Percentiles rank a stretch among this genome's conserved stretches.
Conservation (phyloP, 2,113 vertebrate genomes). For the Hystrix cristata region DNA sequence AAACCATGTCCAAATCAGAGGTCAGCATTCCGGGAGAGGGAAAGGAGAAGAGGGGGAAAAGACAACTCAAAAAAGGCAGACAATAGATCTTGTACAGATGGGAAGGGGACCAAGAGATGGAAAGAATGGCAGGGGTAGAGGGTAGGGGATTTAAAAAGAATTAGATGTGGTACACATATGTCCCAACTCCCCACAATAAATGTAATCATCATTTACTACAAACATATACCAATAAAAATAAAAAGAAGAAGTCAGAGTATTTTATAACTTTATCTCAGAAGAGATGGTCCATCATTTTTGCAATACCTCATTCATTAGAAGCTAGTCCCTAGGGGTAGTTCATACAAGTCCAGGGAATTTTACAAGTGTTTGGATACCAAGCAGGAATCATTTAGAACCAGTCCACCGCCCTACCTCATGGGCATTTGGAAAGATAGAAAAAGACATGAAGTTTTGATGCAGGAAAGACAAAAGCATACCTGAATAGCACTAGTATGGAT, state of each 20-base stretch:
- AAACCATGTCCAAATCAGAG: background rate
- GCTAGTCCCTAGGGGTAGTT: background rate
- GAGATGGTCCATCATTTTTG: background rate
- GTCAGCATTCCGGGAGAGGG: background rate
- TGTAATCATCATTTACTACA: background rate
- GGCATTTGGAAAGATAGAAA: background rate
- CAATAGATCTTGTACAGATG: background rate
- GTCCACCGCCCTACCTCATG: fast-evolving
- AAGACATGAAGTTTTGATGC: background rate
- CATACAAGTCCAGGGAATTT: background rate
- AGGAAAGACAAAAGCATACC: background rate
- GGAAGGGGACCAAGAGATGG: background rate
- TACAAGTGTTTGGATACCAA: background rate
- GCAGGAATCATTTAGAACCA: background rate
- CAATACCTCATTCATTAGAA: background rate
- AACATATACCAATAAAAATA: background rate
- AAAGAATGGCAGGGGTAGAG: background rate
- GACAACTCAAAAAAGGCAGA: background rate
- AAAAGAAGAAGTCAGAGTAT: background rate
- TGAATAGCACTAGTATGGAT: background rate
- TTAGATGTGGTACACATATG: background rate
- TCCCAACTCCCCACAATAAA: background rate
- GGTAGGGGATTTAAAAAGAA: background rate
- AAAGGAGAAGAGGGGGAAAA: background rate
- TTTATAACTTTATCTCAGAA: background rate